Evolutionary conservation across 2,113 vertebrate species (phyloP).

Genomic region (Pedionomus torquatus): DNA sequence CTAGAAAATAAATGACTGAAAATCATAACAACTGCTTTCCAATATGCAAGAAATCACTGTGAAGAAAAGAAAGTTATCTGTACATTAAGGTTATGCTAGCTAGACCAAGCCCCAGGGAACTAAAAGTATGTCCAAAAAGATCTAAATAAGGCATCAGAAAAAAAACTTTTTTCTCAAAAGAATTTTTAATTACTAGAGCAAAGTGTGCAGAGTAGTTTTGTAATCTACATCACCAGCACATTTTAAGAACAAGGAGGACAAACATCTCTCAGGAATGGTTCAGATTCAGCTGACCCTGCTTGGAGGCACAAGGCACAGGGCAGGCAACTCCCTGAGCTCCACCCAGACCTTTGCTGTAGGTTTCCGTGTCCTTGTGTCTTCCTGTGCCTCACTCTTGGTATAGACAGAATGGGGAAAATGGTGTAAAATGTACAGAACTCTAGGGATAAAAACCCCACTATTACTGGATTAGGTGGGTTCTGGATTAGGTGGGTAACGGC

Average conservation of each 20-base stretch:
- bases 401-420: neutral
- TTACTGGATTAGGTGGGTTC: too few species aligned
- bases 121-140: neutral
- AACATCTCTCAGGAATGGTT: neutral
- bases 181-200: neutral
- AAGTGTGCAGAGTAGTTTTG: neutral
- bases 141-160: neutral
- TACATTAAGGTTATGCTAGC: neutral
- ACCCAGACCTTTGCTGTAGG: neutral
- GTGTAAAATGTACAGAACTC: neutral
- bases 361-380: rapidly evolving
- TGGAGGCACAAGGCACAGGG: neutral
- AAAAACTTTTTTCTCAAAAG: neutral
- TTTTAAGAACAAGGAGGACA: neutral
- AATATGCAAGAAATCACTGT: neutral
- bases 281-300: rapidly evolving
- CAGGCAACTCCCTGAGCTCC: neutral
- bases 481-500: neutral
- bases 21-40: neutral
- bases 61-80: neutral
- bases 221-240: neutral
- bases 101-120: neutral
- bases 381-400: neutral
- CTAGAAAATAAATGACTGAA: neutral
- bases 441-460: neutral